Evolutionary conservation across 2,888 invertebrate genomes (phyloP).

Genomic region (Lasioglossum calceatum): DNA sequence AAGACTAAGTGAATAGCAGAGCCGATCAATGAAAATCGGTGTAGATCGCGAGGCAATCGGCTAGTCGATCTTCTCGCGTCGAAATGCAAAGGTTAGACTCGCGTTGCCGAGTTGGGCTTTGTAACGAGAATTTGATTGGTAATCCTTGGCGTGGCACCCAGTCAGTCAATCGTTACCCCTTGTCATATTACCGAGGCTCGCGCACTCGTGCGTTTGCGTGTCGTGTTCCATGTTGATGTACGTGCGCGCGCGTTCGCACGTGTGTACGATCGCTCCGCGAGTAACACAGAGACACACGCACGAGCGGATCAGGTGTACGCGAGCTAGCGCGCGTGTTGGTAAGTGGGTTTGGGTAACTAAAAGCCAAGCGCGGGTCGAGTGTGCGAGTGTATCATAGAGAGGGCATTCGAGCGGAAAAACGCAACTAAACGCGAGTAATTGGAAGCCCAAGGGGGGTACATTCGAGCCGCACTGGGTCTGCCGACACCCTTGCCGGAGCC

Average conservation of each 20-base stretch:
- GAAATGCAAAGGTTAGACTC: conserved; percentile 44
- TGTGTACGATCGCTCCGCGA: conserved; percentile 6
- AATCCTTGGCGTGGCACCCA: conserved; percentile 72
- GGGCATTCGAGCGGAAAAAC: conserved; percentile 84
- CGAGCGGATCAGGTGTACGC: conserved; percentile 46
- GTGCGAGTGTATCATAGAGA: conserved; percentile 82
- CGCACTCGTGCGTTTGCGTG: conserved; percentile 29
- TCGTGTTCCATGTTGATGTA: background rate
- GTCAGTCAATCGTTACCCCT: conserved; percentile 75
- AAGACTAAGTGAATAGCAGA: too few species aligned
- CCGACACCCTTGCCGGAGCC: conserved; percentile 64
- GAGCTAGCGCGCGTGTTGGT: conserved; percentile 54
- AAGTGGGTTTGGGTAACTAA: conserved; percentile 83
- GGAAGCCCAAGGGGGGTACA: conserved; percentile 77
- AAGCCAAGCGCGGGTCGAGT: conserved; percentile 81
- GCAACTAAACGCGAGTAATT: conserved; percentile 84
- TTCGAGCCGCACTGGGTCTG: conserved; percentile 72
- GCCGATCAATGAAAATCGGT: background rate
- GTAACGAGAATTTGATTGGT: conserved; percentile 74
- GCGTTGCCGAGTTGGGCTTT: conserved; percentile 57
- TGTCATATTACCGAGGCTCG: conserved; percentile 58
- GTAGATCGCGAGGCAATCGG: conserved; percentile 10
- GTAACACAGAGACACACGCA: conserved; percentile 26
- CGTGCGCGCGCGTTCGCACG: conserved; percentile 8
- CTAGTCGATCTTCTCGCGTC: conserved; percentile 19